Evolutionary conservation across 64 coral and sea anemone genomes (phyloP), one percentile per base, ranked within the genome.

Genomic region (Pachyseris speciosa): DNA sequence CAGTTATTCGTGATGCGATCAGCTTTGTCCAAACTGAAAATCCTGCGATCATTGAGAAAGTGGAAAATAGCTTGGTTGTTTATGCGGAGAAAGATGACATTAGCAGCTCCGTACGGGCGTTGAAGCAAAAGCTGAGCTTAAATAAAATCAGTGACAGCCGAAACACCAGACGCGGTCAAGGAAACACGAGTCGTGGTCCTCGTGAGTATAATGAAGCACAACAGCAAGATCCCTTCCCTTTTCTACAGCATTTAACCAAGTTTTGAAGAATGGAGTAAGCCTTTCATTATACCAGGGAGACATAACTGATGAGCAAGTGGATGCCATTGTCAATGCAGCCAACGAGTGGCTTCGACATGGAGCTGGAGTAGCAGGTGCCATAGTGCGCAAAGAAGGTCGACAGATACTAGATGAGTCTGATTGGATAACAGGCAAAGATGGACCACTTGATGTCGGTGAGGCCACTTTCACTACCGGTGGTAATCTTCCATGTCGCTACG

Each of bases 271-370:
- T 34, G 70, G 70, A 29, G 37, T 92, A 19, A 34, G 25, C 17
- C 7, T 95, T 0, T 77, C 61, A 13, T 71, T 95, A 25, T 63
- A 58, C 52, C 69, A 95, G 69, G 88, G 81, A 6, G 94, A 95
- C 42, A 59, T 95, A 6, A 95, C 94, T 6, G 20, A 86, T 26
- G 69, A 86, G 59, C n/a, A 3, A 13, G 94, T 79, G 0, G 94
- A 95, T 29, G 87, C 77, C 17, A 95, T 95, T 55, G 88, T 91
- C 3, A 95, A 87, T 74, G 57, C 88, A 33, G 73, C 88, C 7
- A 91, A 91, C 38, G 72, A 86, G 9, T 0, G n/a, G 4, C 83
- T 95, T 22, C 20, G 20, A 1, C 52, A 80, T 17, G 80, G 60
- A n/a, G 72, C 28, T 41, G 94, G 94, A 43, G 80, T 90, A 15